Percentiles rank a stretch among this genome's conserved stretches.
Evolutionary conservation across 2,113 vertebrate genomes (phyloP).

Genomic region (Solea solea): DNA sequence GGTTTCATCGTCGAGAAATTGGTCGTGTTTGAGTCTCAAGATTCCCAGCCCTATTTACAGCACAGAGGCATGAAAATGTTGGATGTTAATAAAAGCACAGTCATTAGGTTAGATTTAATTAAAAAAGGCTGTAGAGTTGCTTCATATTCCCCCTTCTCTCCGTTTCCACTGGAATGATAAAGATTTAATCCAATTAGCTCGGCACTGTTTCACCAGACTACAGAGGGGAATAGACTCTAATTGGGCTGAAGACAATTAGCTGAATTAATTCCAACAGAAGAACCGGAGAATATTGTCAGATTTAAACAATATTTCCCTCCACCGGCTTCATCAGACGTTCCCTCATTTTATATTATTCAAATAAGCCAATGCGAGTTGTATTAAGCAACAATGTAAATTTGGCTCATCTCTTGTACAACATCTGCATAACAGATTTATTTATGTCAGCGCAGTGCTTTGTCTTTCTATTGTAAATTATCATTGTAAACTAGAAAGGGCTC

Average conservation of each 20-base stretch:
- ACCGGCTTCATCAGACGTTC: conserved; percentile 59
- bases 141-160: conserved; percentile 74
- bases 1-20: conserved; percentile 47
- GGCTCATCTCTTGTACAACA: conserved; percentile 64
- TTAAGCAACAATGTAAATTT: conserved; percentile 63
- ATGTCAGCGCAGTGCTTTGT: conserved; percentile 44
- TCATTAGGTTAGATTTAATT: conserved; percentile 80
- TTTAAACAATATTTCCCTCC: conserved; percentile 77
- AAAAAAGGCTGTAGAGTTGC: conserved; percentile 69
- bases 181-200: conserved; percentile 86
- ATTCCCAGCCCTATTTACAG: conserved; percentile 59
- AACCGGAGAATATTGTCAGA: conserved; percentile 75
- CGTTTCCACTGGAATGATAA: conserved; percentile 82
- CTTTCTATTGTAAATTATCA: conserved; percentile 55
- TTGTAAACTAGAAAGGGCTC: conserved; percentile 29
- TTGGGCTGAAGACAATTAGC: conserved; percentile 86
- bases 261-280: conserved; percentile 84
- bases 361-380: conserved; percentile 58
- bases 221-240: conserved; percentile 83
- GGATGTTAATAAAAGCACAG: conserved; percentile 76
- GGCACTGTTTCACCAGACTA: conserved; percentile 79
- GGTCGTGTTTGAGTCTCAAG: conserved; percentile 28
- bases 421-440: conserved; percentile 67
- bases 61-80: conserved; percentile 54
- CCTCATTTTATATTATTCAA: conserved; percentile 72